Base-by-base conservation (phyloP, 64 coral and sea anemone genomes). In the Stylophora pistillata region DNA sequence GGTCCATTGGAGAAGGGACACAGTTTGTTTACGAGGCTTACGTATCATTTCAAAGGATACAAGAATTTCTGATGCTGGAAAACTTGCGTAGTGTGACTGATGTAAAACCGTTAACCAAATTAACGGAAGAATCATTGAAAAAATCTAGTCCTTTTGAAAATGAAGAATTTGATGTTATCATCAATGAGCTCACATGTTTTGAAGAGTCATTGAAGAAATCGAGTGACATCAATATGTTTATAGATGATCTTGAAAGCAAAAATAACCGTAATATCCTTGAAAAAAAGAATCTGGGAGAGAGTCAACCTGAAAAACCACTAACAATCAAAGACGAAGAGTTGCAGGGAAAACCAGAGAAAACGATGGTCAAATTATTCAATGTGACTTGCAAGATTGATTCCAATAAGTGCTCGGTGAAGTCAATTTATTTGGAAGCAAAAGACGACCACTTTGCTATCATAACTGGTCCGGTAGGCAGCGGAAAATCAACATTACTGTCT, bases 381-480 rank as follows among this genome's bases (percentile, higher is more conserved):
- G 53, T 86, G 21, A 77, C 80, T 52, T 91, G 89, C 25, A 85
- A 64, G 30, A 14, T 70, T 21, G 61, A 65, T 77, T 21, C 16
- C 23, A 73, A 64, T 52, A 65, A 85, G 9, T 21, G 18, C 20
- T 72, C 71, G 4, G 16, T 93, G 27, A 88, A 76, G 11, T 52
- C 79, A 55, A 71, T 93, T 21, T 30, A 23, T 53, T 75, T 93
- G 27, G 68, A 93, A 85, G 79, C 79, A 69, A 32, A 33, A 56
- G 65, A 73, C 66, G 54, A 89, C 1, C 73, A 58, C 13, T 82
- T 93, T 13, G 74, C 72, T 30, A 53, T 87, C 27, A 74, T 93
- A 62, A 89, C 78, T 66, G 91, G 91, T 53, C 72, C 71, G 11
- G 91, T 93, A 32, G 91, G 91, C 31, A 82, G 76, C 31, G 91